phyloP scores from a whole-genome alignment of 2,113 vertebrate species.

The Heterotis niloticus region DNA sequence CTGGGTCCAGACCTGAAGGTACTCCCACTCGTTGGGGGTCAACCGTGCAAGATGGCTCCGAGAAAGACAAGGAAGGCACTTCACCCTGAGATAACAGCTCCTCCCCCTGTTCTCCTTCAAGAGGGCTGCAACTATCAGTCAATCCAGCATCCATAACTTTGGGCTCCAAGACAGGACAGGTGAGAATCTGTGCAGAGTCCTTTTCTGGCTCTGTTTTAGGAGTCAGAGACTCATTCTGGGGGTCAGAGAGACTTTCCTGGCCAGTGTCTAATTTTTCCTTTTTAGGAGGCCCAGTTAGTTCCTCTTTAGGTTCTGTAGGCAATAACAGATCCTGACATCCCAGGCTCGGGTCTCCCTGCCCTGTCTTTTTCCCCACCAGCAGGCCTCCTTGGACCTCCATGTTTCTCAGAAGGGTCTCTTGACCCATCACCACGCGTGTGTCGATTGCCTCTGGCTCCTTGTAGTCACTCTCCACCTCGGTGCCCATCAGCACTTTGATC shows the following conservation, averaged over 20 bases:
- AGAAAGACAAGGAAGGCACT: constrained; percentile 79
- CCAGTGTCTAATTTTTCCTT: constrained; percentile 47
- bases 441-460: constrained; percentile 68
- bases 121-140: constrained; percentile 39
- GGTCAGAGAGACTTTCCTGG: constrained; percentile 40
- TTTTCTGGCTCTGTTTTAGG: constrained; percentile 40
- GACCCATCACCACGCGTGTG: constrained; percentile 83
- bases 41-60: constrained; percentile 63
- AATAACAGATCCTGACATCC: constrained; percentile 27
- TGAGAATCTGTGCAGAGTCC: constrained; percentile 34
- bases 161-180: constrained; percentile 40
- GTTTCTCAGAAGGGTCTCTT: constrained; percentile 71
- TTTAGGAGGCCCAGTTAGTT: constrained; percentile 43
- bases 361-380: constrained; percentile 18
- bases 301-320: constrained; percentile 31
- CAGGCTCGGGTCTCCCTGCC: constrained; percentile 41
- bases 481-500: constrained; percentile 72
- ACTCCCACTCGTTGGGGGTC: constrained; percentile 63
- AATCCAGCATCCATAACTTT: constrained; percentile 42
- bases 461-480: constrained; percentile 70
- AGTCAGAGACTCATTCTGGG: constrained; percentile 19
- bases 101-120: constrained; percentile 43
- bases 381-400: constrained; percentile 52
- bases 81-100: constrained; percentile 67
- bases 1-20: constrained; percentile 65